These are phyloP conservation scores for Bostrychus sinensis DNA, from an alignment of 2,113 vertebrate species.

Conservation along the genomic window DNA sequence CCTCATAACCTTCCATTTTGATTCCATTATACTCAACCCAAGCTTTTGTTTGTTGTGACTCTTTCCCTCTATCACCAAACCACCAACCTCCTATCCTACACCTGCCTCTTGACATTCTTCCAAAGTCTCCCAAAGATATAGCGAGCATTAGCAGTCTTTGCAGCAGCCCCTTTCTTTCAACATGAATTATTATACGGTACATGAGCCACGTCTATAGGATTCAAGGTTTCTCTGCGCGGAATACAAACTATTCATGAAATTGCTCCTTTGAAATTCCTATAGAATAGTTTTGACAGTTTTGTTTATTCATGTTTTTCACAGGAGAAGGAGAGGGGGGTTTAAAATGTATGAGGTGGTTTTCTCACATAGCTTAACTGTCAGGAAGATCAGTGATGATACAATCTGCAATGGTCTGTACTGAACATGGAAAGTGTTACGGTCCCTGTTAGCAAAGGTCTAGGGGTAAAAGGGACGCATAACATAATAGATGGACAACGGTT, in stretches of 20 bases:
- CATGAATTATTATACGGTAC: background rate
- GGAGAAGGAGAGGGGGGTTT: background rate
- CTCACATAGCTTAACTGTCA: background rate
- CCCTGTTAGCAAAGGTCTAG: too few relatives aligned
- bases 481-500: too few relatives aligned
- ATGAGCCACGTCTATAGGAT: background rate
- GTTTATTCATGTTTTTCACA: background rate
- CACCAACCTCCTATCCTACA: background rate
- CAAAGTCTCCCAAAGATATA: background rate
- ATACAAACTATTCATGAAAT: background rate
- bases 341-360: background rate
- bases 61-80: background rate
- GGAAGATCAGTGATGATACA: background rate
- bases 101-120: background rate
- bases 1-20: too few relatives aligned
- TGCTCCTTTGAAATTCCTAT: background rate
- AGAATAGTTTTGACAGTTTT: background rate
- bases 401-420: background rate
- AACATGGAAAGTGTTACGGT: too few relatives aligned
- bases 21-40: too few relatives aligned
- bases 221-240: background rate
- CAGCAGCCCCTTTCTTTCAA: constrained; percentile 1
- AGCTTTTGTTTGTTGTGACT: too few relatives aligned
- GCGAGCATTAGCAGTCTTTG: background rate
- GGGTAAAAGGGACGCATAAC: too few relatives aligned